Evolutionary conservation across 1,140 invertebrate genomes (phyloP).

Genomic region (Spodoptera frugiperda): DNA sequence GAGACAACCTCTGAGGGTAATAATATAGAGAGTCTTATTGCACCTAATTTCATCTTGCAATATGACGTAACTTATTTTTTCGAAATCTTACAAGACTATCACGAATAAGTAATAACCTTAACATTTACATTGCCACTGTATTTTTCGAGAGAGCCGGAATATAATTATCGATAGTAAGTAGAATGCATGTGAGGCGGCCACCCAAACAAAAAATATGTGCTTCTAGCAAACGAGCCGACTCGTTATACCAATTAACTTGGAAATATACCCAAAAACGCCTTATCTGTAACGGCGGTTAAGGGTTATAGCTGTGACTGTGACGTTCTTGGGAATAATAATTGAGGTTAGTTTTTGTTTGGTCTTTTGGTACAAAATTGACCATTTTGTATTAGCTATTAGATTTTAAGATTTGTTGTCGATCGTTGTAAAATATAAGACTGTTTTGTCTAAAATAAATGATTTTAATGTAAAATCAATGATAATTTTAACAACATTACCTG

Average conservation of each 20-base stretch:
- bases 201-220: constrained; percentile 63
- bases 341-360: neutral
- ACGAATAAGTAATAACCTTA: neutral
- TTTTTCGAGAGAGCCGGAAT: neutral
- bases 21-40: no score
- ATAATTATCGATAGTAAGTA: constrained; percentile 14
- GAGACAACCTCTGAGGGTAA: no score
- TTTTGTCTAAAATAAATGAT: no score
- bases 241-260: constrained; percentile 76
- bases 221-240: constrained; percentile 59
- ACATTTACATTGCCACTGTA: constrained; percentile 5
- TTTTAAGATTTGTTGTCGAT: no score
- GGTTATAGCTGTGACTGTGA: constrained; percentile 38
- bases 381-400: no score
- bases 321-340: neutral
- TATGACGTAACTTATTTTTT: no score
- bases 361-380: no score
- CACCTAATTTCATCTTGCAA: no score
- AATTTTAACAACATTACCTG: no score
- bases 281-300: constrained; percentile 70
- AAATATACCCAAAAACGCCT: constrained; percentile 69
- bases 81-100: no score
- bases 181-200: constrained; percentile 57
- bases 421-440: no score
- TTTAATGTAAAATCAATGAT: no score